Percentiles rank a stretch among this genome's conserved stretches.
Evolutionary conservation across 2,797 vertebrate genomes (phyloP).

Genomic region (Pteropus rufus): DNA sequence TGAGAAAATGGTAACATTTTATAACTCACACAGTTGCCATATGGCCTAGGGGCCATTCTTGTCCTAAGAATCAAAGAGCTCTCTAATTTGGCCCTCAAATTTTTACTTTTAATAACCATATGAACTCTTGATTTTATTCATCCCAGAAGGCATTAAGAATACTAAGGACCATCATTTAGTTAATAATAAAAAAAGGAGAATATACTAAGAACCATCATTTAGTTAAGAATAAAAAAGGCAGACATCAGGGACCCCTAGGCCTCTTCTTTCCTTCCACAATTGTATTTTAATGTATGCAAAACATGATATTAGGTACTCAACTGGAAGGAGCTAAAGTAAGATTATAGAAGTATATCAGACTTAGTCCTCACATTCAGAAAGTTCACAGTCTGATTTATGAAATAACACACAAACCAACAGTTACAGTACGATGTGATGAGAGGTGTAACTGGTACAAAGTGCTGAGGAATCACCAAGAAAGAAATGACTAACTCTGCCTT

Average conservation of each 20-base stretch:
- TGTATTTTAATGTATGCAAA: not conserved
- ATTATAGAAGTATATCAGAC: not conserved
- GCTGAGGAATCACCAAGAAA: not conserved
- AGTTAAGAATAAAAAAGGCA: not conserved
- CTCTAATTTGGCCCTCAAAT: not conserved
- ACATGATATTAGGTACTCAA: not conserved
- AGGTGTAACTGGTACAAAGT: not conserved
- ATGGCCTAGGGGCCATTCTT: not conserved
- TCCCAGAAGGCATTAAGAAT: not conserved
- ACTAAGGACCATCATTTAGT: not conserved
- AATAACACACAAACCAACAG: not conserved
- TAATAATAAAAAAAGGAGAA: not conserved
- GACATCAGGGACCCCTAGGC: not conserved
- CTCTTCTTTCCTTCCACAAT: not conserved
- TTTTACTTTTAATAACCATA: not conserved
- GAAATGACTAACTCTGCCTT: not conserved
- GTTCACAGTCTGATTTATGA: not conserved
- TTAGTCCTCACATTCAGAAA: not conserved
- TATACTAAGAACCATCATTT: not conserved
- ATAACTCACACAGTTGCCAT: not conserved
- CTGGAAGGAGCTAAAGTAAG: not conserved
- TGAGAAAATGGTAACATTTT: not conserved
- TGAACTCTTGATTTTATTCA: not conserved
- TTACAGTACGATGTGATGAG: not conserved
- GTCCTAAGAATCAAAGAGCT: not conserved